Percentiles rank a stretch among this genome's conserved stretches.
These are phyloP conservation scores for Popillia japonica DNA, from an alignment of 1,140 invertebrate genomes.

Conservation along the genomic window DNA sequence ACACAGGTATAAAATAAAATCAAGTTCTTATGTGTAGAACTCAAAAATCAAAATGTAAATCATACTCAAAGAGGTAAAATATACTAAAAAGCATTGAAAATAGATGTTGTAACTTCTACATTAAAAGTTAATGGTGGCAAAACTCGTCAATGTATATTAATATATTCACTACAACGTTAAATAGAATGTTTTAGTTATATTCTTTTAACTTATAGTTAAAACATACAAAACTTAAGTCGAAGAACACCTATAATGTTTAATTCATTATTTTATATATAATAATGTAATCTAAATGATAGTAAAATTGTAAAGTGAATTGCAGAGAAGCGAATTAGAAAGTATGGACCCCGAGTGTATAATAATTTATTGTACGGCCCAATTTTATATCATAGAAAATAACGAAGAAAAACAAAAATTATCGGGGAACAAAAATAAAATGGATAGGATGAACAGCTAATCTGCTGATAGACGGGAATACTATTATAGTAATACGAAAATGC, in stretches of 20 bases:
- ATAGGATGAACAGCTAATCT: not conserved
- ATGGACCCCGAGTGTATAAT: not conserved
- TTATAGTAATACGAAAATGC: constrained; percentile 5
- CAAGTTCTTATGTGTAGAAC: no score
- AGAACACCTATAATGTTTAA: not conserved
- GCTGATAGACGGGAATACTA: not conserved
- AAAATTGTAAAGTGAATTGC: not conserved
- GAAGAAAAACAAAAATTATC: not conserved
- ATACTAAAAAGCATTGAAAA: no score
- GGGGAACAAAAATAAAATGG: not conserved
- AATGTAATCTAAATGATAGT: constrained; percentile 11
- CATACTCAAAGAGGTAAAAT: no score
- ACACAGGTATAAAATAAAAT: no score
- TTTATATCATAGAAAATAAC: not conserved
- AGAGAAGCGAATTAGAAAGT: constrained; percentile 5
- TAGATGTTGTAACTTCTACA: no score
- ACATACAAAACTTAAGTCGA: constrained; percentile 31
- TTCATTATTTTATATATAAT: constrained; percentile 8
- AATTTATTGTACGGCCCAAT: constrained; percentile 3
- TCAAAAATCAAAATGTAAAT: no score
- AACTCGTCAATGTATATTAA: not conserved
- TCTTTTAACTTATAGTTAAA: not conserved
- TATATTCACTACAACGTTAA: not conserved
- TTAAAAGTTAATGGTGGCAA: no score
- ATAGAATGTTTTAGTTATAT: no score